Evolutionary conservation across 1,140 invertebrate species (phyloP).

Genomic region (Oreohelix idahoensis): DNA sequence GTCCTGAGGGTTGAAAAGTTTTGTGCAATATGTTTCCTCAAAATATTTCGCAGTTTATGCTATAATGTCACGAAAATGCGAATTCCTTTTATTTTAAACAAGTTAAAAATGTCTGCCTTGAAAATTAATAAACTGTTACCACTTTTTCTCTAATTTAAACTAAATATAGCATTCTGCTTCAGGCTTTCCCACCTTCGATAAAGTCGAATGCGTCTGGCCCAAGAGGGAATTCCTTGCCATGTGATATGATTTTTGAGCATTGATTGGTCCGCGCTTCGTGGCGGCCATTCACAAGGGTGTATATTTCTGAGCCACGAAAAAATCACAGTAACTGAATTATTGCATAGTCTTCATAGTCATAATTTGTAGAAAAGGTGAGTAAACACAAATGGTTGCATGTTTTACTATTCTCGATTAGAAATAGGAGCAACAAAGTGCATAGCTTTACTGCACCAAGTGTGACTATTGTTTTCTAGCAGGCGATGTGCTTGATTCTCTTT

Average conservation of each 20-base stretch:
- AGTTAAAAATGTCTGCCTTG: not conserved
- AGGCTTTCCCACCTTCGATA: not conserved
- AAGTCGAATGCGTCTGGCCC: not conserved
- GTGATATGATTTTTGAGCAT: not conserved
- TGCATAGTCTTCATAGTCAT: not conserved
- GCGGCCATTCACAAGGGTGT: conserved; percentile 35
- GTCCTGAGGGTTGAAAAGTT: not conserved
- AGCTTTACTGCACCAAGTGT: not conserved
- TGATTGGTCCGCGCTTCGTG: conserved; percentile 30
- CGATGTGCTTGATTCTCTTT: not conserved
- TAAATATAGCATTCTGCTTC: not conserved
- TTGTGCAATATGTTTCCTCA: no score
- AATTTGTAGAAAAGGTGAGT: not conserved
- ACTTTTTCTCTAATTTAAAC: not conserved
- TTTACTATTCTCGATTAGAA: not conserved
- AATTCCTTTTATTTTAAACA: not conserved
- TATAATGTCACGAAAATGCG: no score
- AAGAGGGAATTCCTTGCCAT: conserved; percentile 26
- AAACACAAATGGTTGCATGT: not conserved
- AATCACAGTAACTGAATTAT: conserved; percentile 11
- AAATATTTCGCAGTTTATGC: no score
- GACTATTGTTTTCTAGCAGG: not conserved
- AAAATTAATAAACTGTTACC: not conserved
- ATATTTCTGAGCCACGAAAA: not conserved
- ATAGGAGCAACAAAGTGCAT: not conserved